phyloP scores from a whole-genome alignment of 2,888 invertebrate species.

The Drosophila mimica region DNA sequence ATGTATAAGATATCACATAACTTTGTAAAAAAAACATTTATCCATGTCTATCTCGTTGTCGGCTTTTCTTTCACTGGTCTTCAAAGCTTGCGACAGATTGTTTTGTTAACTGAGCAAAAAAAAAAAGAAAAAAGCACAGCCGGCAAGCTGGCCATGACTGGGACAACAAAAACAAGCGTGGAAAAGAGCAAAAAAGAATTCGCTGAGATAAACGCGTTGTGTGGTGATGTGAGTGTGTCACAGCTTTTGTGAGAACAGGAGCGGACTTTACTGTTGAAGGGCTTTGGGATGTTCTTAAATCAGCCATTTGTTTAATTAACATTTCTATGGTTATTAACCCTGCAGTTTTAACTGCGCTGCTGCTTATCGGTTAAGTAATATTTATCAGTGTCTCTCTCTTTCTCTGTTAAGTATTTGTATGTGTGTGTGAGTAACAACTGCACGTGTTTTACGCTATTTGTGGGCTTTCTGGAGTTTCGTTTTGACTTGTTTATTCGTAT shows the following conservation, averaged over 20 bases:
- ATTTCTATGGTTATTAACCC: background rate
- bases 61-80: constrained; percentile 26
- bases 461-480: constrained; percentile 44
- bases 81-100: constrained; percentile 17
- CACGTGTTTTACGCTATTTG: constrained; percentile 47
- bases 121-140: constrained; percentile 26
- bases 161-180: constrained; percentile 34
- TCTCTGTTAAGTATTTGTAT: constrained; percentile 11
- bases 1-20: constrained; percentile 11
- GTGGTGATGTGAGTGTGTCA: constrained; percentile 5
- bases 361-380: constrained; percentile 36
- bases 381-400: constrained; percentile 41
- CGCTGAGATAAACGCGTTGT: constrained; percentile 16
- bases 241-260: constrained; percentile 17
- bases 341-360: constrained; percentile 8
- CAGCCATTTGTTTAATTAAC: background rate
- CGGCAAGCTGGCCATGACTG: constrained; percentile 36
- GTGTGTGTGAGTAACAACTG: constrained; percentile 17
- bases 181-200: constrained; percentile 21
- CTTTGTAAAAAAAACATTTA: constrained; percentile 14
- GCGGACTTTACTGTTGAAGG: constrained; percentile 20
- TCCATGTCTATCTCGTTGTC: constrained; percentile 2
- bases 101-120: constrained; percentile 17
- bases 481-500: constrained; percentile 46
- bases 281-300: background rate